Percentiles rank a stretch among this genome's conserved stretches.
Conservation (phyloP, 2,888 invertebrate species). For the Coelopa pilipes region DNA sequence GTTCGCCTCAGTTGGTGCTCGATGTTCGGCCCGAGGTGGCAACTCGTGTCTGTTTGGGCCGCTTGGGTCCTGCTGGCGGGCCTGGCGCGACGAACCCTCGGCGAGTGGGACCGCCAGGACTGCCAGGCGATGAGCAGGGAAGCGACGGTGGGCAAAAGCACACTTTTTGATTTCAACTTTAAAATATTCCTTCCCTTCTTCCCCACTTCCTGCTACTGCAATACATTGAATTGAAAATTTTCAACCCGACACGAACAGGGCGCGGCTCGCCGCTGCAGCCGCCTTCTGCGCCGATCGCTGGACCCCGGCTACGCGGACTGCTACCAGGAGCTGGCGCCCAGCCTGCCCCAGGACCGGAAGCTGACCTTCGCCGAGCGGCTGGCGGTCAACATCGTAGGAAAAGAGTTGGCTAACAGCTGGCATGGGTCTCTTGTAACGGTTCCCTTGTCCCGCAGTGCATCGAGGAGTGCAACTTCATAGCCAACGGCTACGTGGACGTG, state of each 20-base stretch:
- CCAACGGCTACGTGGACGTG: constrained; percentile 48
- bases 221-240: neutral
- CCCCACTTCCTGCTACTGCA: too few relatives aligned
- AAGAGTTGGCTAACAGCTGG: too few relatives aligned
- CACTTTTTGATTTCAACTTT: neutral
- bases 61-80: too few relatives aligned
- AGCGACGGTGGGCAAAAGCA: neutral
- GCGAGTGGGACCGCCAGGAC: too few relatives aligned
- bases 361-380: constrained; percentile 46
- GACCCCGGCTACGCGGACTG: constrained; percentile 13
- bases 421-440: too few relatives aligned
- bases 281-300: neutral
- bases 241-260: neutral
- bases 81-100: too few relatives aligned
- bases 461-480: constrained; percentile 52
- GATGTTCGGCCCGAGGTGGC: too few relatives aligned
- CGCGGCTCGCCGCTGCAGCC: constrained; percentile 7
- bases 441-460: constrained; percentile 43
- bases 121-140: too few relatives aligned
- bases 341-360: constrained; percentile 39
- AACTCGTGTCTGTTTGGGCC: too few relatives aligned
- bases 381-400: constrained; percentile 51
- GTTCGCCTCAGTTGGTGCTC: too few relatives aligned
- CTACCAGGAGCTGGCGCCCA: constrained; percentile 12
- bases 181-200: too few relatives aligned